phyloP scores from a whole-genome alignment of 2,797 vertebrate species.

The Xenentodon cancila region DNA sequence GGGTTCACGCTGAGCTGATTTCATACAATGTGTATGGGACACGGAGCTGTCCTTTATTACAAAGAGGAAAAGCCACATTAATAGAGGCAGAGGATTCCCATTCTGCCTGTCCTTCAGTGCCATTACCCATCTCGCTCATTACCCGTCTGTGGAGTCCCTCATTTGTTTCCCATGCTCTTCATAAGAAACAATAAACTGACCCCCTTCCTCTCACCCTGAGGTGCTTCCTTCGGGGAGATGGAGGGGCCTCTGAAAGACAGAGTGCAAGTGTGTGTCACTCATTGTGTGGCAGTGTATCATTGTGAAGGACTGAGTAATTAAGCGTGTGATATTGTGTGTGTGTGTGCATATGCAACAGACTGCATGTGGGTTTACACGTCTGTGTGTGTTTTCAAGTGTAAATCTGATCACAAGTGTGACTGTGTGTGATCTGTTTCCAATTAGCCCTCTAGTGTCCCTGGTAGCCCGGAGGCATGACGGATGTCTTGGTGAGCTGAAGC shows the following conservation, averaged over 20 bases:
- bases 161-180: constrained; percentile 74
- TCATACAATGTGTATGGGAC: constrained; percentile 57
- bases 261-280: constrained; percentile 58
- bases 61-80: constrained; percentile 48
- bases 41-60: constrained; percentile 45
- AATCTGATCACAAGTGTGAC: constrained; percentile 70
- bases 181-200: constrained; percentile 76
- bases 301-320: constrained; percentile 68
- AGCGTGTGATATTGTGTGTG: constrained; percentile 45
- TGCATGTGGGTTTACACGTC: constrained; percentile 29
- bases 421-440: constrained; percentile 77
- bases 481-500: constrained; percentile 66
- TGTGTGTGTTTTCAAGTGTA: constrained; percentile 56
- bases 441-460: constrained; percentile 68
- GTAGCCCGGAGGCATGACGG: constrained; percentile 72
- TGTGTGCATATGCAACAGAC: constrained; percentile 39
- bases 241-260: constrained; percentile 62
- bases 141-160: constrained; percentile 59
- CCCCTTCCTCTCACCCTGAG: constrained; percentile 69
- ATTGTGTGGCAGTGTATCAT: constrained; percentile 62
- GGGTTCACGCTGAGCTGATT: constrained; percentile 64
- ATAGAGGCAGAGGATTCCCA: constrained; percentile 63
- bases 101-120: constrained; percentile 47
- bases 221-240: constrained; percentile 64
- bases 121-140: constrained; percentile 58